Base-by-base conservation (phyloP, 2,888 invertebrate species). In the Eubasilissa splendida region DNA sequence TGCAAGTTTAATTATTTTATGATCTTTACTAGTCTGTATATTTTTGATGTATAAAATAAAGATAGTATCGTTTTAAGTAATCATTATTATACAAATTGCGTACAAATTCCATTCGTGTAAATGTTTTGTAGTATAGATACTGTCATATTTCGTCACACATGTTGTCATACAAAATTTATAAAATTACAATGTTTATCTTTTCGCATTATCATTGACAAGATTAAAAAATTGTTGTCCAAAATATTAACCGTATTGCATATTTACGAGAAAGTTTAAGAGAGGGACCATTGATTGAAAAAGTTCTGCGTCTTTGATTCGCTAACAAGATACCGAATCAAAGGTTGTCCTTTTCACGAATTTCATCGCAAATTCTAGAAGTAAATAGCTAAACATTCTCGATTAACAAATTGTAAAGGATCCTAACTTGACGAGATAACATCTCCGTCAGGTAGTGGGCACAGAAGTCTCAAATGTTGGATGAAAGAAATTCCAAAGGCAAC, bases 401-500 rank as follows among this genome's bases (percentile, higher is more conserved):
- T 70, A 70, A 70, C 53, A 54, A 70, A 54, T 70, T 70, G 53
- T 74, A 59, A 59, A 58, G 74, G 74, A 58, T 42, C 74, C 31
- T 33, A 50, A 59, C 58, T 74, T 52, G 14, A 59, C 60, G 50
- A 58, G 74, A 74, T 74, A 50, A 50, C 50, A 74, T 74, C 58
- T 74, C 42, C 42, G 31, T 74, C 22, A 33, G 59, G 33, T 22
- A 10, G 54, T 14, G 70, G 53, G 70, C 31, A 63, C 42, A 50
- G 42, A 42, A 58, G 74, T 74, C 59, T 58, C 11, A 58, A 74
- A 58, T 9, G n/a, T 74, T 33, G 9, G 74, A 74, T 74, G 74
- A 74, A 74, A 74, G 74, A 74, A 74, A 59, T 74, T 74, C 74
- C 22, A 4, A 14, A 54, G 31, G 33, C 33, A 71, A 53, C 71